phyloP scores from a whole-genome alignment of 2,888 invertebrate species.

The Rugalucina vietnamica region DNA sequence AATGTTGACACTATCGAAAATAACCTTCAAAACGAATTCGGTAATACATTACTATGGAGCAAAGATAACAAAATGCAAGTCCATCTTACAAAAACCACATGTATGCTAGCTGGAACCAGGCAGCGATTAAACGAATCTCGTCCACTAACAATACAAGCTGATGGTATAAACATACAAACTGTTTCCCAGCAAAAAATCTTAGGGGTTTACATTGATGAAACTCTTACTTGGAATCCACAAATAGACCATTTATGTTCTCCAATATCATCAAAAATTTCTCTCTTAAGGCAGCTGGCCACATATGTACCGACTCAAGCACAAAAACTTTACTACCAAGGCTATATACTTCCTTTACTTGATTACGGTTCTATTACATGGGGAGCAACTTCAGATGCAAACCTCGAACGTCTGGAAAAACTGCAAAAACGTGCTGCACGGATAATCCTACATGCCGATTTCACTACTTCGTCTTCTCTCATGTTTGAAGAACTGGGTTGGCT shows the following conservation, averaged over 20 bases:
- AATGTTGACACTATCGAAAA: background rate
- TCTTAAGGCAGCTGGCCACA: background rate
- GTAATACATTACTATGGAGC: background rate
- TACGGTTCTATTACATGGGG: constrained; percentile 6
- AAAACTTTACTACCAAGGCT: background rate
- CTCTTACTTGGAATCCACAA: background rate
- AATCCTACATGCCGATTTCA: background rate
- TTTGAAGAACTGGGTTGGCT: background rate
- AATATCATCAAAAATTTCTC: background rate
- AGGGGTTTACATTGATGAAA: background rate
- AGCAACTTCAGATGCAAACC: background rate
- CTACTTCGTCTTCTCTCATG: background rate
- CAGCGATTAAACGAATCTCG: background rate
- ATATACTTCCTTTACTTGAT: background rate
- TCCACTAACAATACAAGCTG: background rate
- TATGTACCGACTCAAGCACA: constrained; percentile 2
- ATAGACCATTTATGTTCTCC: background rate
- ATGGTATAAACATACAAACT: background rate
- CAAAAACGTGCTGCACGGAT: constrained; percentile 6
- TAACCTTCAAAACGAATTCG: background rate
- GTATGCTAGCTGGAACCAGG: background rate
- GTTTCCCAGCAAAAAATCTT: background rate
- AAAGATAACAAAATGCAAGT: background rate
- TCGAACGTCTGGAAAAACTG: background rate
- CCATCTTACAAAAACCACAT: background rate